phyloP scores from a whole-genome alignment of 1,140 invertebrate genomes.

The Bombus vancouverensis region DNA sequence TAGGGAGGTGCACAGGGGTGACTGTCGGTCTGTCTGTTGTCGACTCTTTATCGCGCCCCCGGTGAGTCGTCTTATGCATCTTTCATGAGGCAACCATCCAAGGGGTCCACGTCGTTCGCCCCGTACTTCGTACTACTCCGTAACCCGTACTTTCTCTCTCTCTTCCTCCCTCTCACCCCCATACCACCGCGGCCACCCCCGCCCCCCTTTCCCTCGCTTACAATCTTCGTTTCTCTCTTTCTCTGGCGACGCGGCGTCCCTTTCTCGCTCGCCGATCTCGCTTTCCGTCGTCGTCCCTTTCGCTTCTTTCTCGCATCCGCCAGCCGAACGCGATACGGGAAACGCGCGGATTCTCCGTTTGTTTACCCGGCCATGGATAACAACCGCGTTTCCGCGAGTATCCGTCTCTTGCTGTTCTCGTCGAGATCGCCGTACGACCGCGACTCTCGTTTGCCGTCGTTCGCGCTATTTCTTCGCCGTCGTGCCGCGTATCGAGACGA shows the following conservation, averaged over 20 bases:
- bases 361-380: constrained; percentile 25
- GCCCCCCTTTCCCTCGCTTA: not conserved
- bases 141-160: constrained; percentile 51
- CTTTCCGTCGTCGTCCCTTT: not conserved
- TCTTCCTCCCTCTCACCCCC: constrained; percentile 11
- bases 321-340: not conserved
- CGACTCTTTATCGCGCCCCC: constrained; percentile 84
- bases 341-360: constrained; percentile 25
- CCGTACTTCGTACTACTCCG: constrained; percentile 60
- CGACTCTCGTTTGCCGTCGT: too few species aligned
- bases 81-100: constrained; percentile 82
- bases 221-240: not conserved
- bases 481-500: too few species aligned
- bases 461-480: too few species aligned
- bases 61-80: constrained; percentile 84
- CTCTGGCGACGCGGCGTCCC: not conserved
- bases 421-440: too few species aligned
- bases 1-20: constrained; percentile 80
- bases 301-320: constrained; percentile 34
- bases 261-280: not conserved
- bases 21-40: constrained; percentile 83
- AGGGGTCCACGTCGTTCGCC: constrained; percentile 79
- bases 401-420: not conserved
- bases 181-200: not conserved
- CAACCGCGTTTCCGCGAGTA: not conserved